phyloP scores from a whole-genome alignment of 1,140 invertebrate genomes.

The Patella vulgata region DNA sequence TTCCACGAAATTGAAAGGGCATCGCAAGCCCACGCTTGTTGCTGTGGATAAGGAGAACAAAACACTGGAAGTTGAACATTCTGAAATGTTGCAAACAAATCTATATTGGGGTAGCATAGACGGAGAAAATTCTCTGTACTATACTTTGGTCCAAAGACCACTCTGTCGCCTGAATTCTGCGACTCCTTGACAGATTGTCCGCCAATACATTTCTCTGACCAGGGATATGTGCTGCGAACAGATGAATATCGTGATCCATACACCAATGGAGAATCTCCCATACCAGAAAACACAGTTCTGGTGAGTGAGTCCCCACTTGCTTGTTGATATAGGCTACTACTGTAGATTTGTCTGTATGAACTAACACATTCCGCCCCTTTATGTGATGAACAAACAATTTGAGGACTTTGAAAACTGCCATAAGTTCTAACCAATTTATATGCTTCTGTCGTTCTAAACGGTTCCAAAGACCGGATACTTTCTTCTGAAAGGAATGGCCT shows the following conservation, averaged over 20 bases:
- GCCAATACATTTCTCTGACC: conserved; percentile 9
- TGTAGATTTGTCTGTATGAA: conserved; percentile 18
- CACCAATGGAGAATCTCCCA: conserved; percentile 11
- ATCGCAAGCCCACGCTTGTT: conserved; percentile 13
- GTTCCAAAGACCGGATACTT: conserved; percentile 8
- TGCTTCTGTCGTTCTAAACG: not conserved
- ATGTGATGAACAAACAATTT: not conserved
- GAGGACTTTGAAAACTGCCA: conserved; percentile 8
- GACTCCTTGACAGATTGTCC: conserved; percentile 7
- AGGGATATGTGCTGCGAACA: conserved; percentile 12
- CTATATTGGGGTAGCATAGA: conserved; percentile 11
- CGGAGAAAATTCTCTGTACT: conserved; percentile 11
- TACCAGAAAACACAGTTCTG: conserved; percentile 9
- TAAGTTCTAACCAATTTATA: conserved; percentile 24
- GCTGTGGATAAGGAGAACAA: conserved; percentile 18
- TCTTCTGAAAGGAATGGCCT: conserved; percentile 7
- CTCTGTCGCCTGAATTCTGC: too few species aligned
- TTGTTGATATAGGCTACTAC: conserved; percentile 14
- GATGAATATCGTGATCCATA: not conserved
- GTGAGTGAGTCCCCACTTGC: conserved; percentile 15
- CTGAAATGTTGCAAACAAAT: conserved; percentile 25
- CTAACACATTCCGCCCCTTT: conserved; percentile 9
- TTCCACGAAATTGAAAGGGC: conserved; percentile 28
- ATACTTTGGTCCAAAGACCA: too few species aligned
- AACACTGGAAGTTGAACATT: conserved; percentile 25